Percentiles rank a stretch among this genome's conserved stretches.
These are phyloP conservation scores for Cotesia congregata DNA, from an alignment of 2,888 invertebrate species.

Conservation along the genomic window DNA sequence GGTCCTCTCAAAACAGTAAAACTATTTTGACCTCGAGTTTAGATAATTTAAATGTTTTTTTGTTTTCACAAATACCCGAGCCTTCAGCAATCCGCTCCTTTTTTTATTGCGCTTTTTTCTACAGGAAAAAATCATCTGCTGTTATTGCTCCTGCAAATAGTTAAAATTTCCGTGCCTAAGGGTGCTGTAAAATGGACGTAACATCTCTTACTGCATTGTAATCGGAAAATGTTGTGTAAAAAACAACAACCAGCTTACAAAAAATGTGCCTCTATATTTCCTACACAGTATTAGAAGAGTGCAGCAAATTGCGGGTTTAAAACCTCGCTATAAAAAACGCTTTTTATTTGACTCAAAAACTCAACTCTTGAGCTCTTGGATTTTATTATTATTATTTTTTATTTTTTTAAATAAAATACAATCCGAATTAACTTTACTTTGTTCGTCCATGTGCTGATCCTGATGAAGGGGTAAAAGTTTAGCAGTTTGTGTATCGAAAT, in stretches of 20 bases:
- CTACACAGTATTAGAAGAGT: neutral
- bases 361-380: neutral
- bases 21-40: conserved; percentile 6
- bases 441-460: neutral
- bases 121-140: neutral
- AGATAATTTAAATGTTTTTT: conserved; percentile 4
- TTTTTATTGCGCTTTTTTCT: neutral
- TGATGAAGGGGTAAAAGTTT: conserved; percentile 19
- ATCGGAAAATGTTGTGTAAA: neutral
- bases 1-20: neutral
- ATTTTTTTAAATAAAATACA: neutral
- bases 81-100: neutral
- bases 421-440: neutral
- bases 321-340: neutral
- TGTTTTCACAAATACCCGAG: neutral
- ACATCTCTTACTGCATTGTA: conserved; percentile 1
- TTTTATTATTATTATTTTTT: neutral
- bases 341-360: conserved; percentile 16
- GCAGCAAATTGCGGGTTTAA: neutral
- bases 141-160: neutral
- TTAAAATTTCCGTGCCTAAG: neutral
- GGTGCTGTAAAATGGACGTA: conserved; percentile 2
- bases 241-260: neutral
- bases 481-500: conserved; percentile 36
- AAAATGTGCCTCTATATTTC: neutral